A percentile compares a stretch with the other conserved stretches of the same genome.
These are phyloP conservation scores for Rutpela maculata DNA, from an alignment of 2,888 invertebrate species.

Conservation along the genomic window DNA sequence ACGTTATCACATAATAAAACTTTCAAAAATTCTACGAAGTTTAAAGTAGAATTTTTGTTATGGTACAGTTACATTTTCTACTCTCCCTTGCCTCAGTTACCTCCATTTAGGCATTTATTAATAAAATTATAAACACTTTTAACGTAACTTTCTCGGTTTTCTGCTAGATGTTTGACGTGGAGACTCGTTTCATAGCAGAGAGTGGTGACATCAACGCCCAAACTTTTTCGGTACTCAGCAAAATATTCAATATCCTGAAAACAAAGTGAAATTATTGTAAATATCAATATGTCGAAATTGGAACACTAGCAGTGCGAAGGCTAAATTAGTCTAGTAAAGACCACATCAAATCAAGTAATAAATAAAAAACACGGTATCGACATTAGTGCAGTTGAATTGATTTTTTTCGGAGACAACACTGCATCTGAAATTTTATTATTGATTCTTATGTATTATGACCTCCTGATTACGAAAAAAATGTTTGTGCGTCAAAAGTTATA, in stretches of 20 bases:
- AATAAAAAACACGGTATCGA: too few species aligned
- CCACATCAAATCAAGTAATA: too few species aligned
- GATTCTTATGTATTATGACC: too few species aligned
- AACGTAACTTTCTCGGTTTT: conserved; percentile 79
- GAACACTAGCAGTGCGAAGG: too few species aligned
- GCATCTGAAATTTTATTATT: too few species aligned
- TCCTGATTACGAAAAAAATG: too few species aligned
- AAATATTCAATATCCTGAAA: conserved; percentile 82
- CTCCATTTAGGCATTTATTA: conserved; percentile 76
- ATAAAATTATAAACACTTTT: conserved; percentile 79
- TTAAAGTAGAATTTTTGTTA: conserved; percentile 4
- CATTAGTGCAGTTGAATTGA: too few species aligned
- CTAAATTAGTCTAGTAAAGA: too few species aligned
- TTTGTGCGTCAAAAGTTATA: too few species aligned
- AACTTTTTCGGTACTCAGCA: conserved; percentile 76
- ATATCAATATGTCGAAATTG: too few species aligned
- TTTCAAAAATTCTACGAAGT: conserved; percentile 11
- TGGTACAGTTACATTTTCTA: not conserved
- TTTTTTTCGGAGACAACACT: too few species aligned
- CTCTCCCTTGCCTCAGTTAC: conserved; percentile 55
- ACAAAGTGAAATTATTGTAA: conserved; percentile 30
- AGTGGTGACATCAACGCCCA: conserved; percentile 79
- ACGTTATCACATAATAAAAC: conserved; percentile 14
- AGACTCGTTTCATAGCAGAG: conserved; percentile 83
- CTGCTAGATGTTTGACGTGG: conserved; percentile 84